Evolutionary conservation across 2,113 vertebrate genomes (phyloP), one percentile per base, ranked within the genome.

Genomic region (Neogobius melanostomus): DNA sequence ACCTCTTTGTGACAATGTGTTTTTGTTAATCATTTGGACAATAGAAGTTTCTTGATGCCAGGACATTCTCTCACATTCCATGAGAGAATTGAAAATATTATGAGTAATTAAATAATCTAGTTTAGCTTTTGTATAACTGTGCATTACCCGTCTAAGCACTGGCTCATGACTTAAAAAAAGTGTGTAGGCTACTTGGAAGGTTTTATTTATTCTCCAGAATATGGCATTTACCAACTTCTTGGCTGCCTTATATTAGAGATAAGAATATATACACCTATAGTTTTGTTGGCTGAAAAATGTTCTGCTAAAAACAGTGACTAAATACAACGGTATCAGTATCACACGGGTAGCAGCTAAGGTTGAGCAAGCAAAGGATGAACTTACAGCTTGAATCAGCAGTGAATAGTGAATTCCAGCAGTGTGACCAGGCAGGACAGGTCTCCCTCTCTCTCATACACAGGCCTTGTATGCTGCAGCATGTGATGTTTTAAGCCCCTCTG

Each of bases 21-120:
- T 21, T 21, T 21, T 94, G 81, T 97, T 92, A 74, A 96, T 92
- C n/a, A 90, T 81, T 88, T 84, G 46, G 87, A 90, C 79, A 93
- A 84, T 69, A 99, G 83, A 1, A 98, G 91, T 48, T 64, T 89
- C 70, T 91, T 93, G 70, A 98, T 92, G 57, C 95, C 95, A 1
- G 92, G 82, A 61, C 91, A 53, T 48, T 97, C 94, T 86, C 97
- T n/a, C n/a, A n/a, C 97, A 72, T 99, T 98, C 78, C 97, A 94
- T 77, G 12, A 42, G 7, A 43, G 42, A 36, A 47, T 5, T 53
- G 7, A 64, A 5, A 8, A 43, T 71, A 62, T 61, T n/a, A 4
- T n/a, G 3, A 61, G 57, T 60, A 15, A 61, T 45, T 6, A 9
- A 61, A 61, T 61, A 8, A 15, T 61, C 42, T 43, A 43, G 12